These are phyloP conservation scores for Drosophila maculinotata DNA, from an alignment of 2,888 invertebrate genomes.

Conservation along the genomic window DNA sequence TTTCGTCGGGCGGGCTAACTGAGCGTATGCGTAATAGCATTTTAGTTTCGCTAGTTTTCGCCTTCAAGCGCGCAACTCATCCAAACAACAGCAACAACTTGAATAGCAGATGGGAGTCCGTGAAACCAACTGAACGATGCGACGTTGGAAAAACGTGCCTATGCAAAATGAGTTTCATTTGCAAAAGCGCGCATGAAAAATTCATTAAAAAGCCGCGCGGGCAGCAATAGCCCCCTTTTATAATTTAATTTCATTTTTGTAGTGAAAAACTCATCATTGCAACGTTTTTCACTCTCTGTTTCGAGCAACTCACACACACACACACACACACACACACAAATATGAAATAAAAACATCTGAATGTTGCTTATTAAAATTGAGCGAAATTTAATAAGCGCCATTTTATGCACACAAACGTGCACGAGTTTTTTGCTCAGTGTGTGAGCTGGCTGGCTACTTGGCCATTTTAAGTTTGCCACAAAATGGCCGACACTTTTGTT, in stretches of 20 bases:
- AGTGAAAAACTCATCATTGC: conserved; percentile 59
- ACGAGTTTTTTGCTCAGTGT: conserved; percentile 14
- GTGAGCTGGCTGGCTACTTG: conserved; percentile 25
- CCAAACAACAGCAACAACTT: conserved; percentile 40
- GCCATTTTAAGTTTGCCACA: conserved; percentile 63
- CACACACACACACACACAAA: conserved; percentile 21
- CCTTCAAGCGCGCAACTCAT: conserved; percentile 76
- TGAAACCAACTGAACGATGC: conserved; percentile 29
- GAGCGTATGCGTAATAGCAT: conserved; percentile 77
- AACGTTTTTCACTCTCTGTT: conserved; percentile 59
- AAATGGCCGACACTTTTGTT: conserved; percentile 66
- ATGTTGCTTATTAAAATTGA: conserved; percentile 76
- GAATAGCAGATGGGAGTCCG: conserved; percentile 21
- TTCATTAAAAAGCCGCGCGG: conserved; percentile 74
- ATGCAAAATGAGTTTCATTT: conserved; percentile 78
- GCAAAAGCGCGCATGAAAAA: conserved; percentile 78
- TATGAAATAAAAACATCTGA: conserved; percentile 28
- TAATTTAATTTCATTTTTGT: conserved; percentile 32
- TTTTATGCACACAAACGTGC: conserved; percentile 69
- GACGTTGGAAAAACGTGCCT: conserved; percentile 66
- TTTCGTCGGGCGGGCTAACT: conserved; percentile 49
- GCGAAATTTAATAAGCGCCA: conserved; percentile 77
- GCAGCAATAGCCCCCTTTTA: conserved; percentile 37
- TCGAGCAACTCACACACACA: conserved; percentile 45
- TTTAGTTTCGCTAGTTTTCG: conserved; percentile 80